Base-by-base conservation (phyloP, 2,797 vertebrate genomes). In the Trachurus trachurus region DNA sequence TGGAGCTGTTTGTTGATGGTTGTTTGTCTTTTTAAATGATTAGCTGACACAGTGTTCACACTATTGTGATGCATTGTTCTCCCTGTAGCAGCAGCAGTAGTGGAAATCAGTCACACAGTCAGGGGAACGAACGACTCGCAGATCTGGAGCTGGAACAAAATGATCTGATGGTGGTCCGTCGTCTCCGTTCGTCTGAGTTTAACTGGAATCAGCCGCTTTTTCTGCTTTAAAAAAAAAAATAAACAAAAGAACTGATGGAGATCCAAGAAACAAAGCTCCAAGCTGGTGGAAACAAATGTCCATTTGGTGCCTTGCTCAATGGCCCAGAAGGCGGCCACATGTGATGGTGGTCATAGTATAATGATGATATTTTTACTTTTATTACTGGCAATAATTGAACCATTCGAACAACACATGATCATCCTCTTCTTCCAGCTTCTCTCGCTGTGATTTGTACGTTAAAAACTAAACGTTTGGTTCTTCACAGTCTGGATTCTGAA, bases 11-110 rank as follows among this genome's bases (percentile, higher is more conserved):
- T 12, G 40, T 42, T 45, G 31, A 31, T 52, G 37, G 29, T 15
- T 66, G 49, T 56, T 47, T 49, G 50, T 65, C 21, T 47, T 73
- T 49, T 57, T 3, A 26, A 42, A 0, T 10, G 17, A 64, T 72
- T 73, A 34, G 59, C 49, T 8, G 22, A 56, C 17, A 39, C 6
- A 31, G 15, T 6, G 16, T 21, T n/a, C 9, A n/a, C 19, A 50
- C 47, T 9, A 17, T 47, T 47, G 45, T 47, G 17, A 45, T 15
- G 16, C 45, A 47, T 42, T 12, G 12, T 40, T 40, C 40, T 12
- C 12, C 1, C 9, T 26, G 15, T 37, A 21, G 19, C n/a, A 29
- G 19, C n/a, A 29, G 53, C 34, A 2, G 50, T 4, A 2, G 47
- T 37, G 5, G 39, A 16, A 16, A 8, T 31, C 65, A 12, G 54